phyloP scores from a whole-genome alignment of 2,113 vertebrate genomes.

The Miniopterus natalensis region DNA sequence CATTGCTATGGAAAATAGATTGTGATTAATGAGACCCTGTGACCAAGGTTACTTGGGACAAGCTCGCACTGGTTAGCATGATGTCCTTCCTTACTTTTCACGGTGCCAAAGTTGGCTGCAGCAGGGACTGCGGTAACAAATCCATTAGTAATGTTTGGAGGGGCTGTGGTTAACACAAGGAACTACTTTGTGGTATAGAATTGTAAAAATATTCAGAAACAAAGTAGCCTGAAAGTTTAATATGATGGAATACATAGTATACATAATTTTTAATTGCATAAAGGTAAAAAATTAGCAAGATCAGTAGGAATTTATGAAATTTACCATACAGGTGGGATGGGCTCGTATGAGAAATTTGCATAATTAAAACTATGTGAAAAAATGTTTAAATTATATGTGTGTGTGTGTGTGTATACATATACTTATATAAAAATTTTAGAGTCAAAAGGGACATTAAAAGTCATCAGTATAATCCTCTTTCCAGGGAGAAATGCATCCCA shows the following conservation, averaged over 20 bases:
- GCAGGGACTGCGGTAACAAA: neutral
- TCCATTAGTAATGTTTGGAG: neutral
- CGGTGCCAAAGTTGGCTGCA: neutral
- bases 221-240: neutral
- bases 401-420: neutral
- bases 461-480: neutral
- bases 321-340: neutral
- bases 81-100: slow-evolving; percentile 63
- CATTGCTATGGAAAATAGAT: slow-evolving; percentile 82
- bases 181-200: neutral
- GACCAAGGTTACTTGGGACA: slow-evolving; percentile 82
- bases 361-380: neutral
- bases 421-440: neutral
- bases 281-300: slow-evolving; percentile 44
- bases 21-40: slow-evolving; percentile 83
- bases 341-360: neutral
- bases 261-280: slow-evolving; percentile 33
- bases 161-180: neutral
- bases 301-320: slow-evolving; percentile 44
- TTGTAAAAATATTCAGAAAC: slow-evolving; percentile 31
- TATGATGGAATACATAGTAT: neutral
- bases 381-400: neutral
- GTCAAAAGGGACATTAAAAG: neutral
- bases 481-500: neutral
- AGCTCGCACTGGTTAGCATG: slow-evolving; percentile 54